Evolutionary conservation across 2,888 invertebrate genomes (phyloP).

Genomic region (Drosophila neotestacea): DNA sequence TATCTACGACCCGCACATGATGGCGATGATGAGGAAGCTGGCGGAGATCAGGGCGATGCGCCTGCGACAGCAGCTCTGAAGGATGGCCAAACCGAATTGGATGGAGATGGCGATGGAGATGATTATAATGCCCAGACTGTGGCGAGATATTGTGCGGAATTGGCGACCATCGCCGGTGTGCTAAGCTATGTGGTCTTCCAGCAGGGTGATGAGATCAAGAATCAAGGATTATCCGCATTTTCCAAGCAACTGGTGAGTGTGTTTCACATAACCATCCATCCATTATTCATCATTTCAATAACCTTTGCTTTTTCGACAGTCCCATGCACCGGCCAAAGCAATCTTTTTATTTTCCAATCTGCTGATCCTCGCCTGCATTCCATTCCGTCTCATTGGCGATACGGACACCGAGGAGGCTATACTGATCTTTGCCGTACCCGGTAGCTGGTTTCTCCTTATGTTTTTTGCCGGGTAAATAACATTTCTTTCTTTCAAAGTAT

Average conservation of each 20-base stretch:
- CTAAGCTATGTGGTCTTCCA: slow-evolving; percentile 95
- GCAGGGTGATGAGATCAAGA: slow-evolving; percentile 97
- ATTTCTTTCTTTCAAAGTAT: too few relatives aligned
- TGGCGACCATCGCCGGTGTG: slow-evolving; percentile 94
- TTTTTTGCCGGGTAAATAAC: slow-evolving; percentile 97
- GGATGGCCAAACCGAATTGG: slow-evolving; percentile 6
- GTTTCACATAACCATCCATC: not conserved
- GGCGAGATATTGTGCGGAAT: slow-evolving; percentile 91
- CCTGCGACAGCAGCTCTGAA: slow-evolving; percentile 51
- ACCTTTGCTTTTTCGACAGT: slow-evolving; percentile 86
- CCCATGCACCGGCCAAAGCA: slow-evolving; percentile 96
- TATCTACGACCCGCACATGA: slow-evolving; percentile 92
- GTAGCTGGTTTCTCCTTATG: slow-evolving; percentile 98
- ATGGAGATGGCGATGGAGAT: slow-evolving; percentile 41
- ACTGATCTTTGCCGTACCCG: slow-evolving; percentile 95
- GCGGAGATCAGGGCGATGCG: slow-evolving; percentile 30
- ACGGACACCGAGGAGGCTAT: slow-evolving; percentile 95
- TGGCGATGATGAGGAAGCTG: slow-evolving; percentile 71
- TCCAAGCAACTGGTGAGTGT: slow-evolving; percentile 93
- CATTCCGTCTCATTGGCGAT: slow-evolving; percentile 91
- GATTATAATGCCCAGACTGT: slow-evolving; percentile 85
- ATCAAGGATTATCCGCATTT: slow-evolving; percentile 96
- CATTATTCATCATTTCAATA: too few relatives aligned
- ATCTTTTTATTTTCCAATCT: slow-evolving; percentile 97
- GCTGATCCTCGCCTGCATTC: slow-evolving; percentile 94